Evolutionary conservation across 2,888 invertebrate species (phyloP), one percentile per base, ranked within the genome.

Genomic region (Metallyticus violacea): DNA sequence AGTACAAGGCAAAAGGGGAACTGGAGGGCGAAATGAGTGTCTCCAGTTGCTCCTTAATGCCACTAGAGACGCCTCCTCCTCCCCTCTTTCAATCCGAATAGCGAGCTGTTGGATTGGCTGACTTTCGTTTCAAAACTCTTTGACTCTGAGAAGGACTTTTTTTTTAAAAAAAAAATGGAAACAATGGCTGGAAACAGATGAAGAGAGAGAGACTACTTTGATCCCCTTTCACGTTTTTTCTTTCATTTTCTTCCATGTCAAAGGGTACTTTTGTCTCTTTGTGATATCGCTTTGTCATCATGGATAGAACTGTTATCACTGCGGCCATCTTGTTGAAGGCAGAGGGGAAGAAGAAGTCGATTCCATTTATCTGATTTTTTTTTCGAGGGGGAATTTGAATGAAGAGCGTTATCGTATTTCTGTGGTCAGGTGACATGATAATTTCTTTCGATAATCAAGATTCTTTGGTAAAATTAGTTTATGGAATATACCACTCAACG

Each of bases 21-120:
- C 76, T 28, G 40, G 22, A 77, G 25, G 28, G 77, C 27, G 40
- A 77, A 5, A 83, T 28, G 40, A 83, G 83, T 83, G 29, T 83
- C 83, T 83, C 83, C 83, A 7, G 77, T 83, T 83, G 83, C 83
- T 77, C 77, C 83, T 83, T 83, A 83, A 83, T 83, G 83, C 77
- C 77, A 77, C 83, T 77, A 83, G 83, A 83, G 28, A 6, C 27
- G 27, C 82, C 40, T 22, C 40, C 62, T 81, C 82, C 28, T 83
- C 40, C 40, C 40, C 62, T 81, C 82, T 77, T 83, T 29, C 76
- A 76, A 77, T 83, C 22, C 83, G 77, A 77, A 83, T 83, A 77
- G 77, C 83, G 28, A 26, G 77, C 77, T 29, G 25, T 29, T 28
- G 7, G 83, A 83, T 77, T 83, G 83, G 83, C 29, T 83, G 83